Conservation (phyloP, 2,797 vertebrate species). For the Vespertilio murinus region DNA sequence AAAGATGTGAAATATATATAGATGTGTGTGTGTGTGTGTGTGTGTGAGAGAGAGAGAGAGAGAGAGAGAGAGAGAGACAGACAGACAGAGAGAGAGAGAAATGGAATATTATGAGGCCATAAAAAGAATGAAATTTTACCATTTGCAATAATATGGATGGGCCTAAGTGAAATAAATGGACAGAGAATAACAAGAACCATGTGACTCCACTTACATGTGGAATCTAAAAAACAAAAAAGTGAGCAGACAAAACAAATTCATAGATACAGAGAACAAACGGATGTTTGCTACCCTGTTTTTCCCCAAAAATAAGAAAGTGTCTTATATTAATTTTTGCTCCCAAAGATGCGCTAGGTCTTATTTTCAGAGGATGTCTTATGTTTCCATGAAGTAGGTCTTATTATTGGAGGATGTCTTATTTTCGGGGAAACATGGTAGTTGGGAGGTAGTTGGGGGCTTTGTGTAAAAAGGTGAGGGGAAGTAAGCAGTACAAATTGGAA, state of each 20-base stretch:
- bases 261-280: neutral
- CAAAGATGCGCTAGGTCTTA: too few relatives aligned
- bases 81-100: too few relatives aligned
- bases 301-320: too few relatives aligned
- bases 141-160: neutral
- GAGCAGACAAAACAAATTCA: neutral
- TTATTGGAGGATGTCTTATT: too few relatives aligned
- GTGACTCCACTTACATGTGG: neutral
- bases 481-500: neutral
- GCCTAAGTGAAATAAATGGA: neutral
- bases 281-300: too few relatives aligned
- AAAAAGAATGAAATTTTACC: neutral
- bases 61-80: too few relatives aligned
- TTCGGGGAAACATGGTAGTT: too few relatives aligned
- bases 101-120: neutral
- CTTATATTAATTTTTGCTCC: too few relatives aligned
- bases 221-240: neutral
- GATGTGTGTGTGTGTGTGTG: too few relatives aligned
- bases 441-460: neutral
- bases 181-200: neutral
- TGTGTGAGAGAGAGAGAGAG: too few relatives aligned
- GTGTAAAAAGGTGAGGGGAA: neutral
- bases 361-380: too few relatives aligned
- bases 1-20: neutral
- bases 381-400: too few relatives aligned